phyloP scores from a whole-genome alignment of 1,140 invertebrate species.

The Patella vulgata region DNA sequence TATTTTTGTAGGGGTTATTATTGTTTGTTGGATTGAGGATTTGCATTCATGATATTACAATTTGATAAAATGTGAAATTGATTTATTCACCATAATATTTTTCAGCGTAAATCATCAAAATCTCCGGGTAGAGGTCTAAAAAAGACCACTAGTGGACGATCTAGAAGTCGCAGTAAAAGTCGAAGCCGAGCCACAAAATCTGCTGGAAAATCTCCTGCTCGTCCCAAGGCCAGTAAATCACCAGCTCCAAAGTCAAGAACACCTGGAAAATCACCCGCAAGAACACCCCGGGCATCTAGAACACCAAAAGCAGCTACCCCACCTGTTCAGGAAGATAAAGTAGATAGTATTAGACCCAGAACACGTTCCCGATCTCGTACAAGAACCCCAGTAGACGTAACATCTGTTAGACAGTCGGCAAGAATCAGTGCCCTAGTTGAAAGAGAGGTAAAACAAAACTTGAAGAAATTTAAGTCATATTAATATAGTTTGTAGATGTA shows the following conservation, averaged over 20 bases:
- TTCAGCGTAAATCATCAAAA: slow-evolving; percentile 7
- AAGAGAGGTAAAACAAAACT: slow-evolving; percentile 15
- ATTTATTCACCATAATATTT: no score
- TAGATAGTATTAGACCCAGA: not conserved
- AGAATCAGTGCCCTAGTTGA: slow-evolving; percentile 34
- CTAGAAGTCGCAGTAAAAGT: slow-evolving; percentile 46
- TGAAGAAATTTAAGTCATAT: not conserved
- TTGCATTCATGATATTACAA: no score
- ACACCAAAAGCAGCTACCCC: no score
- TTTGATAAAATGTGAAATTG: no score
- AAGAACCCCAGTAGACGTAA: slow-evolving; percentile 34
- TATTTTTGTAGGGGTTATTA: no score
- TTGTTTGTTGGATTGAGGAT: no score
- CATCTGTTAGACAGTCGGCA: slow-evolving; percentile 50
- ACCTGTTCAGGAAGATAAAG: not conserved
- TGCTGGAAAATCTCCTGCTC: not conserved
- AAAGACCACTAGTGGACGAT: slow-evolving; percentile 32
- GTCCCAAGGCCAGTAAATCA: slow-evolving; percentile 15
- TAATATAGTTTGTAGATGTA: not conserved
- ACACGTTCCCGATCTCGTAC: not conserved
- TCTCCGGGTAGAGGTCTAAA: slow-evolving; percentile 30
- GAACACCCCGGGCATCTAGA: slow-evolving; percentile 21
- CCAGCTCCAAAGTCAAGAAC: slow-evolving; percentile 11
- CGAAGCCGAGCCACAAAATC: slow-evolving; percentile 24
- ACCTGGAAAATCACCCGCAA: slow-evolving; percentile 28